phyloP scores from a whole-genome alignment of 2,888 invertebrate genomes.

The Celastrina argiolus region DNA sequence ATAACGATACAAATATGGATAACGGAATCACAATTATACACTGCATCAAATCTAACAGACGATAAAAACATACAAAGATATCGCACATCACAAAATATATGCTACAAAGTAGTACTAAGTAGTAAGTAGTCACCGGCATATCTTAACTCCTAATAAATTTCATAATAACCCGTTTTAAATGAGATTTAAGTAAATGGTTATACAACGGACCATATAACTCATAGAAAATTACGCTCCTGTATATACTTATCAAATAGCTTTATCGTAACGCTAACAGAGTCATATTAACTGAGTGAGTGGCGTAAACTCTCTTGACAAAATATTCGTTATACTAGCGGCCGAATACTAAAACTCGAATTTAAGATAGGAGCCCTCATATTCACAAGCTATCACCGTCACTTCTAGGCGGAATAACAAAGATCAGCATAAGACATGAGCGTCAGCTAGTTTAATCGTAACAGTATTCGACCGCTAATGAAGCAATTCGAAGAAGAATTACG shows the following conservation, averaged over 20 bases:
- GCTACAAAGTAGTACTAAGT: background rate
- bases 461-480: too few species aligned
- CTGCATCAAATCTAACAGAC: background rate
- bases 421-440: too few species aligned
- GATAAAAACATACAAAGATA: background rate
- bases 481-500: too few species aligned
- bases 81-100: constrained; percentile 13
- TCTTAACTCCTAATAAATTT: constrained; percentile 7
- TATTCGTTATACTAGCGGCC: background rate
- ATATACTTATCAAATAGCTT: constrained; percentile 9
- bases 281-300: background rate
- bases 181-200: constrained; percentile 20
- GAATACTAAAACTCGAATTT: too few species aligned
- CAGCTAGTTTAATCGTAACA: too few species aligned
- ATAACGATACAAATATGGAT: background rate
- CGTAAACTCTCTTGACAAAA: background rate
- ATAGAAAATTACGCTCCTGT: constrained; percentile 11
- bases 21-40: background rate
- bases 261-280: background rate
- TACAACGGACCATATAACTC: background rate
- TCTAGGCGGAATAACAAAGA: too few species aligned
- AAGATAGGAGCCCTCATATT: too few species aligned
- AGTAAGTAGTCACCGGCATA: constrained; percentile 8
- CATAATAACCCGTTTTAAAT: constrained; percentile 22
- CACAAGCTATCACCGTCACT: too few species aligned